Conservation (phyloP, 1,140 invertebrate genomes). For the Eurosta solidaginis region DNA sequence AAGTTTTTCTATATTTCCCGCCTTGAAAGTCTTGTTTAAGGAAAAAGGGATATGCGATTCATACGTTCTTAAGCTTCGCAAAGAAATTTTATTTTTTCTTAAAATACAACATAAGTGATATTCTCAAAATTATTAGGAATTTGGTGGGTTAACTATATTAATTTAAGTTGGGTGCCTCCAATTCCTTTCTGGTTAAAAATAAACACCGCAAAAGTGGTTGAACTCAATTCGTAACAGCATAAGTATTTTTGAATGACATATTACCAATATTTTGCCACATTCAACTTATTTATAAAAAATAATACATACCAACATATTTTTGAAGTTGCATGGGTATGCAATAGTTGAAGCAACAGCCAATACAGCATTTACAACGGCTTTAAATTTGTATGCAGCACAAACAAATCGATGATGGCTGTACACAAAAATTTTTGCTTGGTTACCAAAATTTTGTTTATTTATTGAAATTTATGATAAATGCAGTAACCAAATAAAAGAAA, state of each 20-base stretch:
- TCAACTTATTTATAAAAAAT: background rate
- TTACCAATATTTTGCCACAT: background rate
- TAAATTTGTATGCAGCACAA: background rate
- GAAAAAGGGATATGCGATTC: no score
- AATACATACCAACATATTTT: background rate
- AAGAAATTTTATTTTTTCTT: no score
- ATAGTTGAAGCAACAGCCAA: background rate
- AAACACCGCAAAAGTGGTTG: background rate
- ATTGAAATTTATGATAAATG: background rate
- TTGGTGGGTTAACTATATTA: no score
- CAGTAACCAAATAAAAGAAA: no score
- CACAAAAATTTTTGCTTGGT: slow-evolving; percentile 24
- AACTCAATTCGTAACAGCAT: background rate
- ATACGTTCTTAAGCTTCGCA: no score
- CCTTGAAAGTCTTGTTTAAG: no score
- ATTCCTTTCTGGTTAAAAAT: background rate
- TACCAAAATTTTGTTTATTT: slow-evolving; percentile 19
- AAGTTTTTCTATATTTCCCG: no score
- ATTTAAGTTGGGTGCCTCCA: background rate
- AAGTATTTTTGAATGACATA: slow-evolving; percentile 7
- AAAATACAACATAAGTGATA: no score
- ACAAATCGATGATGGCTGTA: background rate
- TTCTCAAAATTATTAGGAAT: no score
- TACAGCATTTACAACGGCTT: background rate
- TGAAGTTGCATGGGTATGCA: no score